These are phyloP conservation scores for Leuctra nigra DNA, from an alignment of 2,888 invertebrate genomes.

Conservation along the genomic window DNA sequence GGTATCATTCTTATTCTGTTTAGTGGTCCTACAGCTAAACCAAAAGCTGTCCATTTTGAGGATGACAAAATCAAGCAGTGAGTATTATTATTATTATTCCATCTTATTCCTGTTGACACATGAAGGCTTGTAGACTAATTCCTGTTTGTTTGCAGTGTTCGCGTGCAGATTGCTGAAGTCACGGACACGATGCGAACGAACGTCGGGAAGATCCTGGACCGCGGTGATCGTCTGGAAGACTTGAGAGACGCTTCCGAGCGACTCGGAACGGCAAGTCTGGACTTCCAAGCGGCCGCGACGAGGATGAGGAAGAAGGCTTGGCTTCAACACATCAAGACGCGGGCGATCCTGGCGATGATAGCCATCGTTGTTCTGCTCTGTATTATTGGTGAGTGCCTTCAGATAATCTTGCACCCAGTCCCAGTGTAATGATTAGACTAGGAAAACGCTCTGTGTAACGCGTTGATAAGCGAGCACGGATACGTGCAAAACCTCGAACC, in stretches of 20 bases:
- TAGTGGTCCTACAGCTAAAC: conserved; percentile 33
- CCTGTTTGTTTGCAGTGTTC: conserved; percentile 33
- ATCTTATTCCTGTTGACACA: too few species aligned
- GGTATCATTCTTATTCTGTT: too few species aligned
- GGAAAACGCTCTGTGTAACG: too few species aligned
- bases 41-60: conserved; percentile 25
- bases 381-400: conserved; percentile 36
- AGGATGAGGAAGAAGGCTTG: conserved; percentile 37
- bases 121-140: too few species aligned
- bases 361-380: conserved; percentile 35
- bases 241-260: conserved; percentile 39
- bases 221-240: conserved; percentile 40
- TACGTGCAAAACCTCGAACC: too few species aligned
- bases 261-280: conserved; percentile 35
- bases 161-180: conserved; percentile 40
- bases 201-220: conserved; percentile 39
- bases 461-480: too few species aligned
- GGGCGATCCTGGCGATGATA: conserved; percentile 35
- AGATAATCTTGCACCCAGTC: too few species aligned
- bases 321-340: conserved; percentile 37
- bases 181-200: conserved; percentile 40
- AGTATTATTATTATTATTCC: too few species aligned
- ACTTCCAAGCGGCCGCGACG: conserved; percentile 38
- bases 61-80: conserved; percentile 27
- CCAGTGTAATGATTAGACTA: too few species aligned